phyloP scores from a whole-genome alignment of 2,113 vertebrate species.

The Dermatemys mawii region DNA sequence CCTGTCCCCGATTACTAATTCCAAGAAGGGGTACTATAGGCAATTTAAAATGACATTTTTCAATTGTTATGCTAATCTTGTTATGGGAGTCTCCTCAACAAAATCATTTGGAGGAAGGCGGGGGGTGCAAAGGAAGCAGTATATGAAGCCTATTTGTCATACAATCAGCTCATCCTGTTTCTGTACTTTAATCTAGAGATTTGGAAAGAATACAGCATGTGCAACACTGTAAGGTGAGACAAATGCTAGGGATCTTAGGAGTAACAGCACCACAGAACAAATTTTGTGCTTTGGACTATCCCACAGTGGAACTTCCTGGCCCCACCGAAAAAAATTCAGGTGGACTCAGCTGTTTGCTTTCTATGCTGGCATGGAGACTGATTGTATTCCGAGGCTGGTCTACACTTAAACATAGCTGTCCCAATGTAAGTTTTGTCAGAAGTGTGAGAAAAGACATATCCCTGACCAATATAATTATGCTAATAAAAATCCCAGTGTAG shows the following conservation, averaged over 20 bases:
- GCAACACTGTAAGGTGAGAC: background rate
- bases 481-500: background rate
- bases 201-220: background rate
- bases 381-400: background rate
- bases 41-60: background rate
- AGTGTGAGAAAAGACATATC: background rate
- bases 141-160: background rate
- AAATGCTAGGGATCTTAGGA: rapidly evolving
- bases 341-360: background rate
- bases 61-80: background rate
- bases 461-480: background rate
- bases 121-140: background rate
- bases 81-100: background rate
- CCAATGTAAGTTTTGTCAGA: too few relatives aligned
- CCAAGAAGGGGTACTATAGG: background rate
- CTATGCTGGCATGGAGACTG: background rate
- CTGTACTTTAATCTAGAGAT: background rate
- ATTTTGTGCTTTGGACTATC: too few relatives aligned
- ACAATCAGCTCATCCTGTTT: background rate
- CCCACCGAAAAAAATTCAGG: background rate
- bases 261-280: background rate
- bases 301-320: rapidly evolving
- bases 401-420: too few relatives aligned
- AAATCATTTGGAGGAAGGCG: background rate
- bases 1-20: background rate